A percentile compares a stretch with the other conserved stretches of the same genome.
Conservation (phyloP, 2,113 vertebrate genomes). For the Peromyscus californicus region DNA sequence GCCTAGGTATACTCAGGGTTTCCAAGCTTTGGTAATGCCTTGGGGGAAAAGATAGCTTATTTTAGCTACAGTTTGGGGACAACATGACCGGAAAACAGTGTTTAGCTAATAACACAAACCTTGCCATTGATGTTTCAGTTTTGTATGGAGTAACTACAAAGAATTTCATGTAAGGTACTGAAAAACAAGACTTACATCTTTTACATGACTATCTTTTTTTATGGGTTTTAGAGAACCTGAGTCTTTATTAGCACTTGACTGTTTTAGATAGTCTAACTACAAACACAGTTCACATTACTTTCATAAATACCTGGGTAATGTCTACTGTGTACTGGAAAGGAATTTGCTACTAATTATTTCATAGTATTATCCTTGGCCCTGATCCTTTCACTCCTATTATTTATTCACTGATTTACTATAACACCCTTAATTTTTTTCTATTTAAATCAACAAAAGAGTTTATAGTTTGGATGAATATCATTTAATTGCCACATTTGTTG, state of each 20-base stretch:
- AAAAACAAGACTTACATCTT: neutral
- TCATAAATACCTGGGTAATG: neutral
- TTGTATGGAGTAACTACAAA: neutral
- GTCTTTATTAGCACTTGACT: neutral
- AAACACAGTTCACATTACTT: neutral
- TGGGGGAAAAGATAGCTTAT: slow-evolving; percentile 35
- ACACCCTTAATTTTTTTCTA: neutral
- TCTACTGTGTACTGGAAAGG: neutral
- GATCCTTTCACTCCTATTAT: neutral
- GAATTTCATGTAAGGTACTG: slow-evolving; percentile 1
- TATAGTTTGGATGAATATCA: neutral
- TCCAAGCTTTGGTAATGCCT: slow-evolving; percentile 42
- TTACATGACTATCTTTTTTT: neutral
- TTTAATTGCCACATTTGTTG: neutral
- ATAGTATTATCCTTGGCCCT: neutral
- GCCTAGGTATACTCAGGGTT: slow-evolving; percentile 25
- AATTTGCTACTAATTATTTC: slow-evolving; percentile 17
- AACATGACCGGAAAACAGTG: slow-evolving; percentile 24
- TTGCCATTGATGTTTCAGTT: neutral
- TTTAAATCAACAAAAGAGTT: neutral
- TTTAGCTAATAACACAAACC: slow-evolving; percentile 51
- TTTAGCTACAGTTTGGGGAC: slow-evolving; percentile 53
- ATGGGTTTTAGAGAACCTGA: neutral
- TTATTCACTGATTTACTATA: neutral
- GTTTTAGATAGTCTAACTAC: neutral